Evolutionary conservation across 1,140 invertebrate genomes (phyloP).

Genomic region (Drosophila repleta): DNA sequence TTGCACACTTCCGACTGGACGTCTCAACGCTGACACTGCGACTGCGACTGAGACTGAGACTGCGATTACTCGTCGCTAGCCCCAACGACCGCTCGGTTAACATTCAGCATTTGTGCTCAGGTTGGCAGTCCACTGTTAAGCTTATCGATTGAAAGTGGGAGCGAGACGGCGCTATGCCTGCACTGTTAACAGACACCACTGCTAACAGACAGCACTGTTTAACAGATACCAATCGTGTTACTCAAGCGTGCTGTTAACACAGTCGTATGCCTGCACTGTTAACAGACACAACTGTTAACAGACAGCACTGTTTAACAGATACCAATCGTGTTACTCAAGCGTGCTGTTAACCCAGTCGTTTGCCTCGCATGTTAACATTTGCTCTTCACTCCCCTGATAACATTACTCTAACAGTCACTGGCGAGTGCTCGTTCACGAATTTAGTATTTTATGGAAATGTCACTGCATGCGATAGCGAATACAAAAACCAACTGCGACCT

Average conservation of each 20-base stretch:
- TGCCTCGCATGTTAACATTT: not conserved
- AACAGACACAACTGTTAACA: too few relatives aligned
- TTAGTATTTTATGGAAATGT: not conserved
- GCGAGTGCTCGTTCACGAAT: not conserved
- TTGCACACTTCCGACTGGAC: constrained; percentile 49
- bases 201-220: too few relatives aligned
- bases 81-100: constrained; percentile 18
- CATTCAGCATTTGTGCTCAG: constrained; percentile 12
- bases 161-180: constrained; percentile 24
- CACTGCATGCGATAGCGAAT: not conserved
- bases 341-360: too few relatives aligned
- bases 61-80: constrained; percentile 47
- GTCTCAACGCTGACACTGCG: constrained; percentile 48
- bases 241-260: too few relatives aligned
- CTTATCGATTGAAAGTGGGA: constrained; percentile 66
- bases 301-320: too few relatives aligned
- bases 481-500: constrained; percentile 6
- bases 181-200: constrained; percentile 3
- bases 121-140: constrained; percentile 64
- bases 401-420: not conserved
- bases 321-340: too few relatives aligned
- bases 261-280: constrained; percentile 13
- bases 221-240: too few relatives aligned
- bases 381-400: not conserved
- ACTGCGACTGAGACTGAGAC: constrained; percentile 47